Evolutionary conservation across 1,140 invertebrate genomes (phyloP), one percentile per base, ranked within the genome.

Genomic region (Episyrphus balteatus): DNA sequence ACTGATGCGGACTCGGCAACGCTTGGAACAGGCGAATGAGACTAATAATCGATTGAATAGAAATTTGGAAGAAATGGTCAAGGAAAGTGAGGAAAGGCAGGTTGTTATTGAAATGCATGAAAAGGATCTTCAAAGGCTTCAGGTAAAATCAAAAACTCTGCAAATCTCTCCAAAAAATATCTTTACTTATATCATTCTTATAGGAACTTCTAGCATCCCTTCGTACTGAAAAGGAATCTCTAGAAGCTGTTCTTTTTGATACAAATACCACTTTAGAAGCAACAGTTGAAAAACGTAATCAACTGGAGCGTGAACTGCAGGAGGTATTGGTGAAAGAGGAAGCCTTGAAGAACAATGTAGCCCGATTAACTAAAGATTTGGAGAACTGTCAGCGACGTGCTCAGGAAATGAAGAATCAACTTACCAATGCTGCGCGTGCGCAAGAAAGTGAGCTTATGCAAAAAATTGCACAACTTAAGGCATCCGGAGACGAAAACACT

Each of bases 71-170:
- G 83, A 86, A 55, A 75, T 88, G 32, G 82, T 87, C 2, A 88
- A 87, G 58, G 84, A 87, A 58, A 82, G 80, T 45, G 86, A 88
- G 66, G 84, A 88, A 57, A 86, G 86, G 68, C 84, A 87, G 69
- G 80, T 86, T 15, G 65, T 83, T 34, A 73, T 88, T 42, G 86
- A 88, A 68, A 73, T 75, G 1, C 74, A 83, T 49, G 84, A 86
- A 42, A 88, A 88, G 68, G 86, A 90, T 58, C 75, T 84, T 11
- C 84, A 88, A 56, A 75, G 83, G 18, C 51, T 77, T 0, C 67
- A 68, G 48, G 53, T 55, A 32, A 40, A 13, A 21, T 40, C 2
- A 21, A 10, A 36, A 37, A 12, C 8, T 12, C 21, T 40, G 6
- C 19, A 46, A n/a, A 6, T 6, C 3, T 26, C 3, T 26, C 8